Conservation (phyloP, 2,888 invertebrate species). For the Eilema depressum region DNA sequence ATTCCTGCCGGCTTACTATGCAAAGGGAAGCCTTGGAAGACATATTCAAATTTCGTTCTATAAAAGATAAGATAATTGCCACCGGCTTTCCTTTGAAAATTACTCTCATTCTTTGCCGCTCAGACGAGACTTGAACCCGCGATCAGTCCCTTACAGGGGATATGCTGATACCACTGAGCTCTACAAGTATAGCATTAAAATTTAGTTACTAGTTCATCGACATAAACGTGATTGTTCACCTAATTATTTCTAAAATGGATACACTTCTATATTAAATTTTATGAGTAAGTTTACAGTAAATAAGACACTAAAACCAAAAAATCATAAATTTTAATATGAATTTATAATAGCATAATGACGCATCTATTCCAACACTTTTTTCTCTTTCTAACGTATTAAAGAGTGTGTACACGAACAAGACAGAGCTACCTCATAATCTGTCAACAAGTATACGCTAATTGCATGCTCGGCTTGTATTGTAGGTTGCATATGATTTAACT, state of each 20-base stretch:
- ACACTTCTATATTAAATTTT: not conserved
- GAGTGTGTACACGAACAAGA: conserved; percentile 50
- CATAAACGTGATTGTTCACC: not conserved
- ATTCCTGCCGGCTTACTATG: too few species aligned
- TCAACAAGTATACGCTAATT: conserved; percentile 77
- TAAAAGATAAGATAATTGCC: too few species aligned
- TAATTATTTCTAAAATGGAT: not conserved
- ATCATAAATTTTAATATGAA: not conserved
- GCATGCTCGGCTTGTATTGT: conserved; percentile 64
- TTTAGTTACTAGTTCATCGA: too few species aligned
- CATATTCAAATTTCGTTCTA: too few species aligned
- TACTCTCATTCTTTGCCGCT: too few species aligned
- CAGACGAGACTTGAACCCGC: too few species aligned
- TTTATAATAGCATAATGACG: conserved; percentile 48
- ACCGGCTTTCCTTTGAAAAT: too few species aligned
- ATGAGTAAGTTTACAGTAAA: not conserved
- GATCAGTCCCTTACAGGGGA: too few species aligned
- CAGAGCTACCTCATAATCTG: conserved; percentile 61
- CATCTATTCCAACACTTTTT: conserved; percentile 53
- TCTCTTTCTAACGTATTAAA: conserved; percentile 47
- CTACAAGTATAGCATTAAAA: too few species aligned
- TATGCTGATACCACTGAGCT: too few species aligned
- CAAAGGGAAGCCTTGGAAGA: too few species aligned
- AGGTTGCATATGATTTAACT: conserved; percentile 33
- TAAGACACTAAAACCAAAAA: not conserved